Base-by-base conservation (phyloP, 2,113 vertebrate genomes). In the Collichthys lucidus region DNA sequence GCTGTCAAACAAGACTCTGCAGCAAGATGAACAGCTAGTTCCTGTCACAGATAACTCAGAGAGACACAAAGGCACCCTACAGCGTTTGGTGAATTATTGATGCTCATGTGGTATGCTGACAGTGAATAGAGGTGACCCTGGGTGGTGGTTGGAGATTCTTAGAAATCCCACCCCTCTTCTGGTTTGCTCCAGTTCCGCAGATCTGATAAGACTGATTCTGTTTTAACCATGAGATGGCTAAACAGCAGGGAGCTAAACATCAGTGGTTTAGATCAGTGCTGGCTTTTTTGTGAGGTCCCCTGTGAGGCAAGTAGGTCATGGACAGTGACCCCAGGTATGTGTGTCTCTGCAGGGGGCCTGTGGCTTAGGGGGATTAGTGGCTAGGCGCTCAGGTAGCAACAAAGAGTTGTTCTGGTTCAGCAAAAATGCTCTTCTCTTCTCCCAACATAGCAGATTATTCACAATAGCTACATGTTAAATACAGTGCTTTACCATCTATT, bases 31-130 rank as follows among this genome's bases (percentile, higher is more conserved):
- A 84, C 85, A 89, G 82, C 72, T 69, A 86, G 79, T 82, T 80
- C 60, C 86, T 86, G 85, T 90, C 89, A 91, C 91, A 83, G 91
- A 87, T 78, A 89, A 86, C 88, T 90, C 82, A 81, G 77, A 10
- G 78, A 80, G 83, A 80, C 77, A 92, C 91, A 91, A 91, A 88
- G 87, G 82, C 83, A 77, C 77, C 90, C 92, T 85, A 69, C 83
- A 65, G 83, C 4, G 80, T 80, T 77, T 40, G 60, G 84, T 91
- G 79, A 92, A 93, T 93, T 90, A 92, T 92, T 93, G 88, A 92
- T 91, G 84, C 78, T 81, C 64, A 59, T 74, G 78, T 84, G 82
- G 73, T 72, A 71, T 60, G 81, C 80, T 89, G 85, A 78, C 85
- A 77, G 80, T 70, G 76, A 79, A 81, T 50, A 57, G 81, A 86